Evolutionary conservation across 2,113 vertebrate species (phyloP).

Genomic region (Scatophagus argus): DNA sequence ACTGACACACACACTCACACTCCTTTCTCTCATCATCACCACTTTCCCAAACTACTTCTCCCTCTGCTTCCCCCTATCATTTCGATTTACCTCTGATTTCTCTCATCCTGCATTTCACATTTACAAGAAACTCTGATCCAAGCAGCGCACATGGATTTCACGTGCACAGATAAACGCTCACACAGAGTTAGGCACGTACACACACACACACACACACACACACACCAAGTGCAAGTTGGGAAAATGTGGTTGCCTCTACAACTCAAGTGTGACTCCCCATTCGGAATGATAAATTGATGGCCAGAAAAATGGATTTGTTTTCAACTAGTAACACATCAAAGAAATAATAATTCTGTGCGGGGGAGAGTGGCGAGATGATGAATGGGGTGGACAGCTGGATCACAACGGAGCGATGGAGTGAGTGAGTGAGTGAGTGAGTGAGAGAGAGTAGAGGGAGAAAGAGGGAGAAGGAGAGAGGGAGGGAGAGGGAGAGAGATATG

Average conservation of each 20-base stretch:
- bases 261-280: conserved; percentile 84
- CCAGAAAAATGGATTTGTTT: conserved; percentile 89
- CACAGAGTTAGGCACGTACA: too few species aligned
- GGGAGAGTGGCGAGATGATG: conserved; percentile 84
- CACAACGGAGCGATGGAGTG: conserved; percentile 81
- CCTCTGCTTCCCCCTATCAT: conserved; percentile 32
- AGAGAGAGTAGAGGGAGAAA: too few species aligned
- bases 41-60: conserved; percentile 44
- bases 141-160: conserved; percentile 29
- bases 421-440: conserved; percentile 71
- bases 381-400: conserved; percentile 84
- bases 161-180: conserved; percentile 4
- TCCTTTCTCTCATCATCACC: conserved; percentile 17
- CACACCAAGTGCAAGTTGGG: conserved; percentile 45
- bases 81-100: conserved; percentile 62
- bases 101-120: conserved; percentile 37
- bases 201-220: conserved; percentile 20
- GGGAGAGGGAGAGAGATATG: conserved; percentile 31
- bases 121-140: conserved; percentile 34
- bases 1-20: conserved; percentile 12
- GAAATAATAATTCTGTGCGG: conserved; percentile 87
- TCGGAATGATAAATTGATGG: conserved; percentile 87
- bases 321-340: conserved; percentile 87
- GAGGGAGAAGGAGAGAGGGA: conserved; percentile 26
- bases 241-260: conserved; percentile 77